Base-by-base conservation (phyloP, 2,888 invertebrate genomes). In the Heliconius aoede region DNA sequence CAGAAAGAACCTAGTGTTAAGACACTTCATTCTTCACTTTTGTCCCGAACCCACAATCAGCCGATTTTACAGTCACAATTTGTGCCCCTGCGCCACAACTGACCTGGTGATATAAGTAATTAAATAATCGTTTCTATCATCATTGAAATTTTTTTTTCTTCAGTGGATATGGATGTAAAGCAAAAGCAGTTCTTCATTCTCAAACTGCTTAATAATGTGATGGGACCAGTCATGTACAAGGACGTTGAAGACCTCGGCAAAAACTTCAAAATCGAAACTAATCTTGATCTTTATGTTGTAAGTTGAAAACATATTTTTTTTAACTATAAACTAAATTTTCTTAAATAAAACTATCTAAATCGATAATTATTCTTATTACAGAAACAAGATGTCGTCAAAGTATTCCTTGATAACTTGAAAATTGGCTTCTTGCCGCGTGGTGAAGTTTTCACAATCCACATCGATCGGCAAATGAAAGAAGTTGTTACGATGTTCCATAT, bases 311-410 rank as follows among this genome's bases (percentile, higher is more conserved):
- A 51, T 40, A 40, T 36, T 26, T 58, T 62, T 32, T 28, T 65
- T 58, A 26, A 15, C 55, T 21, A 46, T 9, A 4, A 51, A 1
- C 26, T 28, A 28, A 72, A 51, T 76, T 72, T 24, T 13, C 26
- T 55, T n/a, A 32, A 15, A 36, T 67, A 15, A n/a, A 40, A 51
- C 21, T 28, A 4, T 28, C 9, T 21, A 46, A 46, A 8, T 7
- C 21, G 21, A 21, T 21, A 21, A 46, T 7, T 46, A 7, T 7
- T 28, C 9, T 60, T 55, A 83, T 89, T 87, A 36, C 89, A 96
- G 95, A 95, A 95, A 86, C 87, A 89, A 15, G 95, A 96, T 83
- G 93, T 93, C 64, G 95, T 96, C 7, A 95, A 95, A 81, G 92
- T 94, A 80, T 96, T 96, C 87, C 85, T 94, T n/a, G 91, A 94